phyloP scores from a whole-genome alignment of 2,888 invertebrate species.

The Platerodrilus igneus region DNA sequence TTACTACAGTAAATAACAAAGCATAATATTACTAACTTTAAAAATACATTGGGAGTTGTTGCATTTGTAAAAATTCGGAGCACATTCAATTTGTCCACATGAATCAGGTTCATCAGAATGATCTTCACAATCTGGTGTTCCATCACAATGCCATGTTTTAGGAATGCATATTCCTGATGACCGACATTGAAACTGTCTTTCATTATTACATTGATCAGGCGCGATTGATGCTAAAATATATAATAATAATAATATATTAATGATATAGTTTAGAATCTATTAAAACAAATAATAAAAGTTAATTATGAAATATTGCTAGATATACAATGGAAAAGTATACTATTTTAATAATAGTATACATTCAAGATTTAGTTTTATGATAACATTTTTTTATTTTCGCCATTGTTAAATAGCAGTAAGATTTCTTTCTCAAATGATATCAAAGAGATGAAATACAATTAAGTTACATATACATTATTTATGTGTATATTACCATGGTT shows the following conservation, averaged over 20 bases:
- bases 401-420: too few species aligned
- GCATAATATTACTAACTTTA: conserved; percentile 49
- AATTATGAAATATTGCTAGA: too few species aligned
- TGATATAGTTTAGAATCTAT: conserved; percentile 3
- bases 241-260: conserved; percentile 12
- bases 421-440: too few species aligned
- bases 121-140: conserved; percentile 86
- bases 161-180: conserved; percentile 89
- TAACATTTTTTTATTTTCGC: too few species aligned
- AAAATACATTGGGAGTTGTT: conserved; percentile 83
- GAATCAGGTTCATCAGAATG: conserved; percentile 82
- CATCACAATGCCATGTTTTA: conserved; percentile 90
- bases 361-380: too few species aligned
- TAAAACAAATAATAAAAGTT: too few species aligned
- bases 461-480: too few species aligned
- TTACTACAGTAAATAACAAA: conserved; percentile 6
- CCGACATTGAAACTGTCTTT: conserved; percentile 86
- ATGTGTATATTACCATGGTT: too few species aligned
- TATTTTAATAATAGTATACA: too few species aligned
- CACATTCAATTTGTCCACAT: conserved; percentile 75
- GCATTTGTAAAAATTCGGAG: conserved; percentile 76
- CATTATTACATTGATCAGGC: conserved; percentile 82
- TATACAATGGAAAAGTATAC: too few species aligned
- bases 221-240: conserved; percentile 67
- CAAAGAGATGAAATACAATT: too few species aligned